A percentile compares a stretch with the other conserved stretches of the same genome.
These are phyloP conservation scores for Lithophane semibrunnea DNA, from an alignment of 2,888 invertebrate species.

Conservation along the genomic window DNA sequence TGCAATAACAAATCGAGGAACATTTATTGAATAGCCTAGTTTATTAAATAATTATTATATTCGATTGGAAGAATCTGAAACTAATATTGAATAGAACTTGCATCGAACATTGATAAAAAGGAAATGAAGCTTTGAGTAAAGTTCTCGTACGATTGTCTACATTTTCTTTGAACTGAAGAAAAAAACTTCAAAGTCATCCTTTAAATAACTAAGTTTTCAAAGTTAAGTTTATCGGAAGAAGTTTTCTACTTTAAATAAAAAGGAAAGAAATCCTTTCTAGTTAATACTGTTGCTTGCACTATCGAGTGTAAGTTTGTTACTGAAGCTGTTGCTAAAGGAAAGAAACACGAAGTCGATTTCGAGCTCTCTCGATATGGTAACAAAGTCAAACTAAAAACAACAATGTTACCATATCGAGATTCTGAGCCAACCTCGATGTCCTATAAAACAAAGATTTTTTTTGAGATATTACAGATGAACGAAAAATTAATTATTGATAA, in stretches of 20 bases:
- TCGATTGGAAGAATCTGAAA: not conserved
- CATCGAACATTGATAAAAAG: constrained; percentile 15
- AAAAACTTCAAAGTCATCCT: constrained; percentile 52
- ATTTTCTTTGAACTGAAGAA: constrained; percentile 42
- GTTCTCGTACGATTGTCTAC: constrained; percentile 38
- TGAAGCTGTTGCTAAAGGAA: not conserved
- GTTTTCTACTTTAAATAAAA: constrained; percentile 52
- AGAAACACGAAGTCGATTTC: not conserved
- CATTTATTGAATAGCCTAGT: not conserved
- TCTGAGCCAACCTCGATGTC: not conserved
- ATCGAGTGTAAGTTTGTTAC: constrained; percentile 40
- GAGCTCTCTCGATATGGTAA: not conserved
- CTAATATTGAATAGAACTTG: constrained; percentile 14
- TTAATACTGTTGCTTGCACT: constrained; percentile 52
- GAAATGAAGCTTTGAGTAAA: constrained; percentile 43
- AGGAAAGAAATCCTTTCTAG: constrained; percentile 38
- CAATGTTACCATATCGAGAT: not conserved
- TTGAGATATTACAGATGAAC: not conserved
- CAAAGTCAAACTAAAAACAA: too few relatives aligned
- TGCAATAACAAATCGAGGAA: not conserved
- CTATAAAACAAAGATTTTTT: not conserved
- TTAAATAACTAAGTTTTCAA: constrained; percentile 56
- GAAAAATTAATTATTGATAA: not conserved
- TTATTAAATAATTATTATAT: not conserved
- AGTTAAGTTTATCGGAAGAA: constrained; percentile 60